A percentile compares a stretch with the other conserved stretches of the same genome.
These are phyloP conservation scores for Apteryx mantelli DNA, from an alignment of 2,113 vertebrate genomes.

Conservation along the genomic window DNA sequence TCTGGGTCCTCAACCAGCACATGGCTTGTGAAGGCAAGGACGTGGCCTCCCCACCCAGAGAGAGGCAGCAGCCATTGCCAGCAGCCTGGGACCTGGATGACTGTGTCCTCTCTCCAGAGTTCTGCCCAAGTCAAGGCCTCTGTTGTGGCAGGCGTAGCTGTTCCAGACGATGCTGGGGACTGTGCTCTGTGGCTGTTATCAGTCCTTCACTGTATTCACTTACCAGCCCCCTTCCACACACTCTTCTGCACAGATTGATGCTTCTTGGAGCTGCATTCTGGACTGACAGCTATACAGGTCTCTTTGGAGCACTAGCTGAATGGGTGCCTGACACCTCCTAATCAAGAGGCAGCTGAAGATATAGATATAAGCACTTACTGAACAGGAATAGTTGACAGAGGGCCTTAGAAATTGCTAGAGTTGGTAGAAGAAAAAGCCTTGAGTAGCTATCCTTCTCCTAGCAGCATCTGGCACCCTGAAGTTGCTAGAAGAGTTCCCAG, in stretches of 20 bases:
- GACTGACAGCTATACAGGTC: neutral
- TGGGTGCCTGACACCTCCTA: neutral
- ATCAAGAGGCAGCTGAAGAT: neutral
- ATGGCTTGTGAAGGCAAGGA: neutral
- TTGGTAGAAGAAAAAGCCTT: neutral
- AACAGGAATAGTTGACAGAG: neutral
- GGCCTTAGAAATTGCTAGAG: neutral
- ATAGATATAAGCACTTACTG: fast-evolving
- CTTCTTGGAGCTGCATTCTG: neutral
- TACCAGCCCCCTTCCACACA: neutral
- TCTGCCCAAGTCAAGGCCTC: neutral
- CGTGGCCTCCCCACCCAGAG: neutral
- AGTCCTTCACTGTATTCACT: neutral
- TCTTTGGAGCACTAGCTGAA: neutral
- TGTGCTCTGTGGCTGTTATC: neutral
- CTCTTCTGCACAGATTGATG: neutral
- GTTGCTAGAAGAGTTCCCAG: neutral
- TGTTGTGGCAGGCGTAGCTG: neutral
- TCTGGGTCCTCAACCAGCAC: fast-evolving
- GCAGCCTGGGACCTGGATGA: neutral
- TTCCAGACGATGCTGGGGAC: neutral
- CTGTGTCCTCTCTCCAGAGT: neutral
- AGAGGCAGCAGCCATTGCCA: neutral
- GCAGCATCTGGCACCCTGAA: neutral
- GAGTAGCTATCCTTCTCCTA: neutral